Evolutionary conservation across 1,140 invertebrate genomes (phyloP), one percentile per base, ranked within the genome.

Genomic region (Ceratosolen solmsi): DNA sequence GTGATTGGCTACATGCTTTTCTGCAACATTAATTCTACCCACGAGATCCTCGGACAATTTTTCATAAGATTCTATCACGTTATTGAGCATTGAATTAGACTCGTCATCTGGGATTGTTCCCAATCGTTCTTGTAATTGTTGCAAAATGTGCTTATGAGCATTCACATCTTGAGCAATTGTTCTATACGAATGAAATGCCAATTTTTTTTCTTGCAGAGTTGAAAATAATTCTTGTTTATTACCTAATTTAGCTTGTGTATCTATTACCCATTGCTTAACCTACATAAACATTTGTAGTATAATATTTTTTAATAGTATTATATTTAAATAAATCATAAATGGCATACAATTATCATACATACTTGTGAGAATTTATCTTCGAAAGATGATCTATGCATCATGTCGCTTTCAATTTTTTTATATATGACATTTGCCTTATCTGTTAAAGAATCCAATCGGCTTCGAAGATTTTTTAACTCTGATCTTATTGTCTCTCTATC

Each of bases 331-430:
- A 33, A 2, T 33, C 0, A 63, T 56, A 74, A 74, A 2, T 11
- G 56, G 41, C 2, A 20, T 5, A 33, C 36, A 75, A 41, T 25
- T n/a, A 11, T n/a, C 1, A 72, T 58, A 65, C 75, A 1, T 65
- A 93, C 89, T 92, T 97, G 96, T 73, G 94, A 94, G 84, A 96
- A 96, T 83, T 96, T 97, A 86, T 98, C 97, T 87, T 98, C 96
- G 87, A 98, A 97, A 0, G 96, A 97, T 9, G 96, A 96, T 87
- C 96, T 93, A 85, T 98, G 96, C 87, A 97, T 95, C 56, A 97
- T 94, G 36, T 96, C 94, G 30, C 94, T 96, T 92, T 98, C 97
- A 54, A 98, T 94, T 85, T 95, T 94, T 89, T 98, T 98, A 81
- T 97, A 94, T 9, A 97, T 94, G 3, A 94, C 94, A 89, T 96